Evolutionary conservation across 1,140 invertebrate genomes (phyloP).

Genomic region (Pseudomyrmex cubaensis): DNA sequence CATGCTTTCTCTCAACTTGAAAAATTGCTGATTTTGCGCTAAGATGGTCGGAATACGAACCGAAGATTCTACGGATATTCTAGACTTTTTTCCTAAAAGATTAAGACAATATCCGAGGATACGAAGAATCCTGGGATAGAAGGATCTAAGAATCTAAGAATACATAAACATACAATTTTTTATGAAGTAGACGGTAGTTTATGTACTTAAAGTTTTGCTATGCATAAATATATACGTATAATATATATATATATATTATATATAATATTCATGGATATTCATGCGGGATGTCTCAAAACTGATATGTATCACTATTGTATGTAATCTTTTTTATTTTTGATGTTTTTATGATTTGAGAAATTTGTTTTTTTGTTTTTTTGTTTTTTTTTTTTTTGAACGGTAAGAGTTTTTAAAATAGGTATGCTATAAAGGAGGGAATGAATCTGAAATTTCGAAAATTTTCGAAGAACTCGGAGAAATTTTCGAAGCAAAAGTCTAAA

Average conservation of each 20-base stretch:
- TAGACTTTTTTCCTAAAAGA: neutral
- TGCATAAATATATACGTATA: neutral
- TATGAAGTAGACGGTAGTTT: constrained; percentile 32
- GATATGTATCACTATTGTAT: neutral
- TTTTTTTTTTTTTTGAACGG: no score
- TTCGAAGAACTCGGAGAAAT: neutral
- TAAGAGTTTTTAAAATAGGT: no score
- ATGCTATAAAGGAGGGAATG: neutral
- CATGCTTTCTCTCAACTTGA: no score
- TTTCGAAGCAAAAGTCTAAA: neutral
- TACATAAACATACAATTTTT: constrained; percentile 28
- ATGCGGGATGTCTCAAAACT: constrained; percentile 13
- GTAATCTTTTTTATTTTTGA: neutral
- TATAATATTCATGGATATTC: neutral
- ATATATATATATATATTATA: constrained; percentile 2
- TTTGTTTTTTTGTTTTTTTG: no score
- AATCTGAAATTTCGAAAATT: neutral
- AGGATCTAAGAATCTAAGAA: constrained; percentile 16
- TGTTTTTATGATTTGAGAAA: neutral
- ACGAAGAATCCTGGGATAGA: neutral
- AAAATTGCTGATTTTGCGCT: no score
- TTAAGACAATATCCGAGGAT: neutral
- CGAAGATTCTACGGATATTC: neutral
- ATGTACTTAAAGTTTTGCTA: constrained; percentile 48
- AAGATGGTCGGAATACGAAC: neutral